phyloP scores from a whole-genome alignment of 2,113 vertebrate species.

The Myrmophylax atrothorax region DNA sequence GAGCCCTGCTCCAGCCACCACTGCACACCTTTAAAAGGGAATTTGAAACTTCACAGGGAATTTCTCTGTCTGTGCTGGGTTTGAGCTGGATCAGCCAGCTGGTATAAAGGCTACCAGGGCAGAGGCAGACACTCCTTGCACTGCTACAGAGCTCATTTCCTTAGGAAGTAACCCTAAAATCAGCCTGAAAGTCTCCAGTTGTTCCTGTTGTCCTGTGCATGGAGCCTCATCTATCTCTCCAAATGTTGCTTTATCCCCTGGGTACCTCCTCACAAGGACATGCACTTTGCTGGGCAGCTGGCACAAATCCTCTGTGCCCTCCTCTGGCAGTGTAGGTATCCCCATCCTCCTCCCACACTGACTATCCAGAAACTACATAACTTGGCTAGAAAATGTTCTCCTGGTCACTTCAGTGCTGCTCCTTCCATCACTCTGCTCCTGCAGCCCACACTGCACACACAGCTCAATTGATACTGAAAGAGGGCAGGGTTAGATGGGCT shows the following conservation, averaged over 20 bases:
- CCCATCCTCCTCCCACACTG: not conserved
- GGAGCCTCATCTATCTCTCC: not conserved
- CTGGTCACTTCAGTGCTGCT: not conserved
- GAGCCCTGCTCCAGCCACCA: not conserved
- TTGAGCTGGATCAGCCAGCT: not conserved
- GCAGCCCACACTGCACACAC: not conserved
- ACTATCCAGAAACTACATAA: not conserved
- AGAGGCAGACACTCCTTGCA: fast-evolving
- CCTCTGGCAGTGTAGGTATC: not conserved
- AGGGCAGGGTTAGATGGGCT: not conserved
- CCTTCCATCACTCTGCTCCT: not conserved
- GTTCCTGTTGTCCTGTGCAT: fast-evolving
- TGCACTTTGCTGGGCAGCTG: not conserved
- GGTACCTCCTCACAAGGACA: too few species aligned
- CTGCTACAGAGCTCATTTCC: not conserved
- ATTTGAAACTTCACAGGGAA: fast-evolving
- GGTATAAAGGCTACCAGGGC: not conserved
- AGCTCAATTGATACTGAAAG: not conserved
- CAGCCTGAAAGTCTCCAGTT: not conserved
- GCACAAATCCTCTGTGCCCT: not conserved
- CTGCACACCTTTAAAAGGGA: not conserved
- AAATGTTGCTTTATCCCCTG: not conserved
- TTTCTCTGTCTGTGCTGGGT: not conserved
- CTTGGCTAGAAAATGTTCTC: not conserved
- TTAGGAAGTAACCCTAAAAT: not conserved